These are phyloP conservation scores for Mimas tiliae DNA, from an alignment of 2,888 invertebrate species.

Conservation along the genomic window DNA sequence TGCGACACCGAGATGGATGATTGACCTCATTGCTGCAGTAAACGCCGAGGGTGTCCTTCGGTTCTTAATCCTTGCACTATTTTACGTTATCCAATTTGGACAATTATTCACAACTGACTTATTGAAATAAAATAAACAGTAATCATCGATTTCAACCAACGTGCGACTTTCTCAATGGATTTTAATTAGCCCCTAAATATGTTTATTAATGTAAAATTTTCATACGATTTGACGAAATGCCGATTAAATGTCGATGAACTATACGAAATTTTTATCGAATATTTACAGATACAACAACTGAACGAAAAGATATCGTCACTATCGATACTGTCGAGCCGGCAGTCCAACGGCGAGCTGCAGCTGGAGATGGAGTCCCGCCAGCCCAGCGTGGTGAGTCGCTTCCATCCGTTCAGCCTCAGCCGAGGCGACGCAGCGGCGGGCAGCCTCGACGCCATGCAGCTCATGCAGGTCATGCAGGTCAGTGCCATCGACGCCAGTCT, in stretches of 20 bases:
- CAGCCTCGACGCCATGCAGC: constrained; percentile 76
- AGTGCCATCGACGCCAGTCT: constrained; percentile 86
- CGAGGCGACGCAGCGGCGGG: constrained; percentile 45
- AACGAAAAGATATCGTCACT: constrained; percentile 66
- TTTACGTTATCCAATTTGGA: too few relatives aligned
- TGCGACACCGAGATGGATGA: too few relatives aligned
- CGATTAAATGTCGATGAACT: background rate
- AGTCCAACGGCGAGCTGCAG: constrained; percentile 49
- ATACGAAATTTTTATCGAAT: background rate
- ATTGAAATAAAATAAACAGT: too few relatives aligned
- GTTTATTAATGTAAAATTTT: too few relatives aligned
- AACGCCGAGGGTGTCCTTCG: too few relatives aligned
- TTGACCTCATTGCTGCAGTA: too few relatives aligned
- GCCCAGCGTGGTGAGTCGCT: constrained; percentile 59
- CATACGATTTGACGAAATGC: too few relatives aligned
- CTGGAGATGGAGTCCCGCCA: constrained; percentile 30
- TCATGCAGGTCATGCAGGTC: constrained; percentile 86
- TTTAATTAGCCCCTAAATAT: too few relatives aligned
- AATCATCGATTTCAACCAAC: too few relatives aligned
- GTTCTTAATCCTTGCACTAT: too few relatives aligned
- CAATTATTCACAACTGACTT: too few relatives aligned
- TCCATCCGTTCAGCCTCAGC: constrained; percentile 73
- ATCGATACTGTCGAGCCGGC: constrained; percentile 61
- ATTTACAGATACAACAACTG: constrained; percentile 66
- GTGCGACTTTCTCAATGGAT: too few relatives aligned